Base-by-base conservation (phyloP, 92 coral and sea anemone species). In the Epizoanthus rinbou region DNA sequence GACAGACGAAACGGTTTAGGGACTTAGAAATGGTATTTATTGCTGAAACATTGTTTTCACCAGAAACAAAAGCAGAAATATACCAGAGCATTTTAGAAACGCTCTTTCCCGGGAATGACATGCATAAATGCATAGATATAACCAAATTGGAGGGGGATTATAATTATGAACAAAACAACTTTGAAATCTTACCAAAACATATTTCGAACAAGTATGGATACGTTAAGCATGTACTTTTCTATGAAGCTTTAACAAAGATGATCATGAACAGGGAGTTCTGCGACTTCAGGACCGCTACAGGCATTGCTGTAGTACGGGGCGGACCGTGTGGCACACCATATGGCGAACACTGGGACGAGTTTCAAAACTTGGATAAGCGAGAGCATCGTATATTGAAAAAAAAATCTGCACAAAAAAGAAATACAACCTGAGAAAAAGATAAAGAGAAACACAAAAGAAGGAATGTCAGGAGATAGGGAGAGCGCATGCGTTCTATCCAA, bases 31-130 rank as follows among this genome's bases (percentile, higher is more conserved):
- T 53, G 2, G 2, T 24, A 45, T 15, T 68, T 35, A 3, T 68
- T 0, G 73, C 73, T 24, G n/a, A 8, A 15, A 19, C 31, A 5
- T 68, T 68, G 41, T 65, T 65, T 65, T 19, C 70, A 4, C 41
- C 70, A 8, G 45, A 68, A 68, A 28, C 28, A 35, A 68, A 68
- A 68, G 73, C 73, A 6, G 45, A 68, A 68, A 41, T 68, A n/a
- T 5, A 16, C 4, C 13, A 25, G n/a, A 21, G 13, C 17, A 21
- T 64, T 3, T 64, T 64, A n/a, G 31, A 64, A 37, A 37, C 43
- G 5, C 70, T 65, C 6, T 65, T 68, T 68, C 28, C 35, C 28
- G 73, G 73, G n/a, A 68, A 68, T 8, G 73, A 68, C n/a, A 8
- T 66, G 43, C n/a, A 15, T 25, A 66, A 66, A 45, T 45, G 18